Base-by-base conservation (phyloP, 2,888 invertebrate species). In the Stenolophus ochropezus region DNA sequence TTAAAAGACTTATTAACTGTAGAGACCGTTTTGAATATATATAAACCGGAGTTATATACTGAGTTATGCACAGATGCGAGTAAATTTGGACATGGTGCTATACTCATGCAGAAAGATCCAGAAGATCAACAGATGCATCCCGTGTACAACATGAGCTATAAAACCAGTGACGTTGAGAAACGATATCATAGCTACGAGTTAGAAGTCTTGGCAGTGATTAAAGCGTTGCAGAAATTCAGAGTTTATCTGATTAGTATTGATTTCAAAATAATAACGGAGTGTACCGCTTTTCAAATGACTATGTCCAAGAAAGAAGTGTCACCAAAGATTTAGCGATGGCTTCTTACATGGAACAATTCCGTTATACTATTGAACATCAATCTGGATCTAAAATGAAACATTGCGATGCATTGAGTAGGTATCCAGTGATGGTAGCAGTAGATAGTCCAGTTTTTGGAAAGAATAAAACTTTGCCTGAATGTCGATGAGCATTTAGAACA, bases 211-310 rank as follows among this genome's bases (percentile, higher is more conserved):
- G 58, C 58, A 1, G 58, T 58, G 21, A 58, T 58, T 21, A 58
- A 58, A 25, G 21, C 21, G 4, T n/a, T 58, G 14, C 58, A 58
- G 20, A 58, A 58, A 20, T 23, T 58, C 2, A 21, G 58, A 4
- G 14, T 58, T 2, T 58, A 58, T 11, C 58, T 58, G 1, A 58
- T 58, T 21, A 6, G 58, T n/a, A 58, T 58, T 11, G n/a, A 58
- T 2, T 58, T 58, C 14, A 58, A 58, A 58, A 58, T 58, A 6
- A 11, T 58, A 11, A 58, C 58, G 1, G 18, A 21, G n/a, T 33
- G 80, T 76, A 21, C 83, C 82, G 51, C 83, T 75, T 73, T 83
- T 80, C 33, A 84, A 82, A 69, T 84, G 84, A 42, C 83, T 53
- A 27, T 84, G 82, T 33, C 33, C 4, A 69, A 69, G 14, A 69